phyloP scores from a whole-genome alignment of 2,797 vertebrate species.

The Neostethus bicornis region DNA sequence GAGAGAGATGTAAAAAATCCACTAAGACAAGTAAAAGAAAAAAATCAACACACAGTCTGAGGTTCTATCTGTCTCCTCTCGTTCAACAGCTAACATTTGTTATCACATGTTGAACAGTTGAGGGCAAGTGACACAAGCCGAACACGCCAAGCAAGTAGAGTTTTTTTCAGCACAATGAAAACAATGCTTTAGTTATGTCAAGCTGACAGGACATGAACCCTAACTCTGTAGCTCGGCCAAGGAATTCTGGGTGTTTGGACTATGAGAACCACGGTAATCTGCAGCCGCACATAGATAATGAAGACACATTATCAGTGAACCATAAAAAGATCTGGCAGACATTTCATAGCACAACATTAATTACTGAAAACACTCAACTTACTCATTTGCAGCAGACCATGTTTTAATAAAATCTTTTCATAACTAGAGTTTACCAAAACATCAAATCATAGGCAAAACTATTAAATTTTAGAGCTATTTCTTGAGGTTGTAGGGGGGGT shows the following conservation, averaged over 20 bases:
- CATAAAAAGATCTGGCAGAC: conserved; percentile 36
- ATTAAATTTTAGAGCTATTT: no score
- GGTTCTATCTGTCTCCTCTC: conserved; percentile 15
- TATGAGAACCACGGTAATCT: conserved; percentile 42
- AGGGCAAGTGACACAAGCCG: conserved; percentile 27
- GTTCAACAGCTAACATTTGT: conserved; percentile 22
- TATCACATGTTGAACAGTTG: conserved; percentile 1
- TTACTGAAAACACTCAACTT: conserved; percentile 30
- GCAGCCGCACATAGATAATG: conserved; percentile 60
- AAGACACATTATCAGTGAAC: conserved; percentile 53
- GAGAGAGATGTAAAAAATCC: not conserved
- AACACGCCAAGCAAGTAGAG: conserved; percentile 46
- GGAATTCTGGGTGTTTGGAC: conserved; percentile 45
- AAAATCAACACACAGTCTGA: conserved; percentile 17
- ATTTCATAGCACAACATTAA: conserved; percentile 43
- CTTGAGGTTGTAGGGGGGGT: no score
- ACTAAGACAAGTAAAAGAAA: conserved; percentile 14
- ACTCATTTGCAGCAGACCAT: conserved; percentile 16
- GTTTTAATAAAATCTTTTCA: conserved; percentile 42
- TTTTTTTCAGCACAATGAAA: conserved; percentile 61
- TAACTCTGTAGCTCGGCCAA: conserved; percentile 41
- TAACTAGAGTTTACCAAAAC: conserved; percentile 33
- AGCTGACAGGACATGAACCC: conserved; percentile 58
- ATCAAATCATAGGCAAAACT: conserved; percentile 15
- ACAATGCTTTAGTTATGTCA: conserved; percentile 53